Evolutionary conservation across 2,113 vertebrate species (phyloP).

Genomic region (Microtus montanus): DNA sequence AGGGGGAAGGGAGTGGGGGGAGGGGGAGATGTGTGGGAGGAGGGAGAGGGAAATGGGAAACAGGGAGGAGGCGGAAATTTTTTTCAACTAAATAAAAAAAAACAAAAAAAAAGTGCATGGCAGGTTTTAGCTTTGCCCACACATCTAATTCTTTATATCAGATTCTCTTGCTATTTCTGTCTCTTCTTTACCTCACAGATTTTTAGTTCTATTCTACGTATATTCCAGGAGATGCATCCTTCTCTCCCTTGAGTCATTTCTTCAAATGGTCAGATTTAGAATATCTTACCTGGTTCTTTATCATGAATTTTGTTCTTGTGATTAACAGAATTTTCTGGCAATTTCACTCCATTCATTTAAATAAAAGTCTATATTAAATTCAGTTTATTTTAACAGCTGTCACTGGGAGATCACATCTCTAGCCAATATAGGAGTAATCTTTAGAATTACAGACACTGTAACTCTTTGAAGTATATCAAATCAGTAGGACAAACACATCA

Average conservation of each 20-base stretch:
- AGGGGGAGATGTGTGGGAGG: too few species aligned
- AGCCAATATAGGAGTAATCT: not conserved
- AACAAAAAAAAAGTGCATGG: too few species aligned
- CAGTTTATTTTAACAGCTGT: not conserved
- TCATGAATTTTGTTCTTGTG: not conserved
- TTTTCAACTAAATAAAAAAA: too few species aligned
- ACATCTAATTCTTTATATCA: not conserved
- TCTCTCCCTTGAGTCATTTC: not conserved
- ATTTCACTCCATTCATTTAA: conserved; percentile 21
- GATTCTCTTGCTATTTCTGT: not conserved
- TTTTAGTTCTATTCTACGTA: not conserved
- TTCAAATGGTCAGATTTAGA: not conserved
- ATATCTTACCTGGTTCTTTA: not conserved
- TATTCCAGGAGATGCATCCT: not conserved
- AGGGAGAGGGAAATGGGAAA: too few species aligned
- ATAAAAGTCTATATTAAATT: not conserved
- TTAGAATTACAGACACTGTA: conserved; percentile 27
- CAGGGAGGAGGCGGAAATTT: too few species aligned
- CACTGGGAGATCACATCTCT: not conserved
- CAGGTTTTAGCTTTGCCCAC: not conserved
- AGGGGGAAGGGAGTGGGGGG: too few species aligned
- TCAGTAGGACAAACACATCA: not conserved
- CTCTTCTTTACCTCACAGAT: not conserved
- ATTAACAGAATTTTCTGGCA: conserved; percentile 10
- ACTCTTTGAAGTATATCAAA: not conserved